phyloP scores from a whole-genome alignment of 1,140 invertebrate genomes.

The Rhizoglyphus robini region DNA sequence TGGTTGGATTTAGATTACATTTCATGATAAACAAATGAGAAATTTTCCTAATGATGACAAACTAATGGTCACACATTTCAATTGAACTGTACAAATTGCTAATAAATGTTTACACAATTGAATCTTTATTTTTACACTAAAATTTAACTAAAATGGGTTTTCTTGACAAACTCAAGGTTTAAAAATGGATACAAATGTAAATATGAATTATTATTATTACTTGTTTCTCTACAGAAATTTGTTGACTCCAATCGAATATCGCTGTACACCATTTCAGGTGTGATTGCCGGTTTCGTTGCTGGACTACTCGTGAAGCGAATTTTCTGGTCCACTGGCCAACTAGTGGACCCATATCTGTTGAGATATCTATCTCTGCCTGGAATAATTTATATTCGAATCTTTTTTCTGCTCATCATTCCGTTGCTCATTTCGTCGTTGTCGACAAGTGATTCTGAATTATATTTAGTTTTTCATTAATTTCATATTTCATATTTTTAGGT shows the following conservation, averaged over 20 bases:
- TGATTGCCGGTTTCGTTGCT: not conserved
- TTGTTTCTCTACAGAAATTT: too few species aligned
- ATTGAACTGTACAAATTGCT: too few species aligned
- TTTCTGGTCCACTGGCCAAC: not conserved
- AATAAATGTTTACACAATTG: too few species aligned
- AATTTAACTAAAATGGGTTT: too few species aligned
- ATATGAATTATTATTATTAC: too few species aligned
- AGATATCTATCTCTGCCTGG: not conserved
- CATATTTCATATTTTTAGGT: not conserved
- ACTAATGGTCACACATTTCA: too few species aligned
- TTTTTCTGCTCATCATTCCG: not conserved
- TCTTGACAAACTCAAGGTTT: too few species aligned
- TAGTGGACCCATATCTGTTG: not conserved
- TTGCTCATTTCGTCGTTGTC: not conserved
- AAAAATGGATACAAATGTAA: too few species aligned
- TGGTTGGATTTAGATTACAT: too few species aligned
- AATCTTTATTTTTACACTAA: too few species aligned
- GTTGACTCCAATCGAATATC: not conserved
- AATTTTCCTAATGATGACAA: too few species aligned
- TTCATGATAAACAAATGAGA: too few species aligned
- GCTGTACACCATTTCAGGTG: not conserved
- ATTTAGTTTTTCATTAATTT: not conserved
- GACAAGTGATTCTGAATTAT: not conserved
- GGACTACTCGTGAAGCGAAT: not conserved
- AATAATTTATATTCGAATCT: not conserved